Conservation (phyloP, 2,888 invertebrate genomes). For the Melanophora roralis region DNA sequence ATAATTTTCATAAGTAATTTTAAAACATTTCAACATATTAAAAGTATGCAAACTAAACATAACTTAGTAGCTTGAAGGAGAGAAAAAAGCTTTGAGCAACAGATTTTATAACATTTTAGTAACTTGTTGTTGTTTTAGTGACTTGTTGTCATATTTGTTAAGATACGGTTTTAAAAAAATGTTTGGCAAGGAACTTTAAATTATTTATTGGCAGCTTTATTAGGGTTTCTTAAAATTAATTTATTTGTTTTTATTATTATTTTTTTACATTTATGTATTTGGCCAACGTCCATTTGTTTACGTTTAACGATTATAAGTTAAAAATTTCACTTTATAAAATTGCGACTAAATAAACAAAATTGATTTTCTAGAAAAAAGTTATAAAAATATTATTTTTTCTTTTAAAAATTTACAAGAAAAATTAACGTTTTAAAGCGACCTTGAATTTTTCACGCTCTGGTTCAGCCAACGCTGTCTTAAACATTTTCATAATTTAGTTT, state of each 20-base stretch:
- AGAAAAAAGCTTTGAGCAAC: background rate
- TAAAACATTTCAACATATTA: background rate
- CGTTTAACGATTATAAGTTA: slow-evolving; percentile 25
- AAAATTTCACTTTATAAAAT: slow-evolving; percentile 49
- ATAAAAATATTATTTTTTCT: background rate
- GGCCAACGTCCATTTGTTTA: slow-evolving; percentile 21
- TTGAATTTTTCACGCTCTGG: slow-evolving; percentile 58
- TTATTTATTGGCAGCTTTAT: background rate
- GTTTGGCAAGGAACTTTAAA: slow-evolving; percentile 26
- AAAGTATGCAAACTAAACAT: background rate
- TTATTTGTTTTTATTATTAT: background rate
- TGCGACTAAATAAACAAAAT: slow-evolving; percentile 11
- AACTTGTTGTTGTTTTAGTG: no score
- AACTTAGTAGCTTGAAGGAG: background rate
- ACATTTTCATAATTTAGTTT: slow-evolving; percentile 29
- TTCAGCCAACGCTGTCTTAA: slow-evolving; percentile 48
- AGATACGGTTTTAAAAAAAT: background rate
- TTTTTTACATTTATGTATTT: background rate
- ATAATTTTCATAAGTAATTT: background rate
- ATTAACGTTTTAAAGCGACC: slow-evolving; percentile 49
- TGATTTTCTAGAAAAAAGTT: slow-evolving; percentile 35
- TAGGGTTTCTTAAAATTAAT: background rate
- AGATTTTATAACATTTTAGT: slow-evolving; percentile 5
- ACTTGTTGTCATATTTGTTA: background rate
- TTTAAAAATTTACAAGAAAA: slow-evolving; percentile 34